Percentiles rank a stretch among this genome's conserved stretches.
Evolutionary conservation across 2,797 vertebrate species (phyloP).

Genomic region (Artibeus lituratus): DNA sequence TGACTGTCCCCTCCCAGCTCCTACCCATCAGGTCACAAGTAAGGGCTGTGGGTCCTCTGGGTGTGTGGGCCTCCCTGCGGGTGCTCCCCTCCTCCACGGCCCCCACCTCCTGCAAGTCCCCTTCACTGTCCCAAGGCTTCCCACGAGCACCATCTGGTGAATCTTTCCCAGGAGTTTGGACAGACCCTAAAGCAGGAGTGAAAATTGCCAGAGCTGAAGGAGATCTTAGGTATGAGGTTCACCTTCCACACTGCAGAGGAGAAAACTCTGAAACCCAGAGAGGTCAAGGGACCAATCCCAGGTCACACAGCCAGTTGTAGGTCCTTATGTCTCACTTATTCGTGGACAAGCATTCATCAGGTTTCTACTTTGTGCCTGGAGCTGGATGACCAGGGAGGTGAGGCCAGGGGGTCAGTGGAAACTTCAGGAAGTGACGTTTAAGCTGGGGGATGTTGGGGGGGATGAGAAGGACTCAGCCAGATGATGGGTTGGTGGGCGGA

Average conservation of each 20-base stretch:
- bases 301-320: not conserved
- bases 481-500: not conserved
- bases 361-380: no score
- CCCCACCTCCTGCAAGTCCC: not conserved
- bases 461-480: not conserved
- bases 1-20: not conserved
- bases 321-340: not conserved
- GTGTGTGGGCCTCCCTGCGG: fast-evolving
- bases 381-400: no score
- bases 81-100: not conserved
- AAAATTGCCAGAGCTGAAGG: not conserved
- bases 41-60: not conserved
- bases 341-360: not conserved
- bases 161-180: not conserved
- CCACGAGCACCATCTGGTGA: not conserved
- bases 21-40: not conserved
- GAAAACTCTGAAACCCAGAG: not conserved
- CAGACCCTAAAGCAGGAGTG: not conserved
- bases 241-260: not conserved
- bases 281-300: not conserved
- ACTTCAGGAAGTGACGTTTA: not conserved
- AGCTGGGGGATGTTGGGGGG: not conserved
- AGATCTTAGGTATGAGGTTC: not conserved
- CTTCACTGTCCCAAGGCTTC: not conserved
- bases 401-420: not conserved